A percentile compares a stretch with the other conserved stretches of the same genome.
phyloP scores from a whole-genome alignment of 1,140 invertebrate genomes.

The Magallana angulata region DNA sequence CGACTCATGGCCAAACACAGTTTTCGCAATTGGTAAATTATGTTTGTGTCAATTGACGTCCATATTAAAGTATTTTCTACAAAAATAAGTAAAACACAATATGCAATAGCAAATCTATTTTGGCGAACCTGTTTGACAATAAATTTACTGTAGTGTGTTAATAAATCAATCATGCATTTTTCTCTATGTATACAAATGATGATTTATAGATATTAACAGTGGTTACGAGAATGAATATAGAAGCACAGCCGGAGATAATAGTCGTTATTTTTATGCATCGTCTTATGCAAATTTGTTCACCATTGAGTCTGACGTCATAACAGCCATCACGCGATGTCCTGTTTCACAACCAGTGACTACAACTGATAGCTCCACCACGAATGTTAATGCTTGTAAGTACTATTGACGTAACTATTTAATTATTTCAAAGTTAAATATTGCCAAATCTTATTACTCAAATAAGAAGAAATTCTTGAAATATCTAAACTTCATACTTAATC shows the following conservation, averaged over 20 bases:
- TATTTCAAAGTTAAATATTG: no score
- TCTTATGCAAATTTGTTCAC: background rate
- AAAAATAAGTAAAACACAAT: no score
- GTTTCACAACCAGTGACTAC: background rate
- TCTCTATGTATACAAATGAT: no score
- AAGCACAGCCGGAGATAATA: background rate
- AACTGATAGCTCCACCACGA: background rate
- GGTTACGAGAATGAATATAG: background rate
- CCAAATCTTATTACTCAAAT: no score
- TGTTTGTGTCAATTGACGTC: background rate
- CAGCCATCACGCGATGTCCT: background rate
- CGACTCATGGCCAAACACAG: background rate
- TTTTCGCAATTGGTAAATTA: background rate
- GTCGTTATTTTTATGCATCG: background rate
- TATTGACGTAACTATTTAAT: no score
- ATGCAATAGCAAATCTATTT: no score
- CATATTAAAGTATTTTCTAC: background rate
- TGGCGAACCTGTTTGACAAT: no score
- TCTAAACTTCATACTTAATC: background rate
- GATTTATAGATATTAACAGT: background rate
- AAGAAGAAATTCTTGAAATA: no score
- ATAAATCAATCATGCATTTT: no score
- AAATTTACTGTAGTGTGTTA: no score
- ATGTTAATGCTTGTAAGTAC: background rate
- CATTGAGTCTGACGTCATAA: background rate